Percentiles rank a stretch among this genome's conserved stretches.
phyloP scores from a whole-genome alignment of 1,140 invertebrate species.

The Lepidurus arcticus region DNA sequence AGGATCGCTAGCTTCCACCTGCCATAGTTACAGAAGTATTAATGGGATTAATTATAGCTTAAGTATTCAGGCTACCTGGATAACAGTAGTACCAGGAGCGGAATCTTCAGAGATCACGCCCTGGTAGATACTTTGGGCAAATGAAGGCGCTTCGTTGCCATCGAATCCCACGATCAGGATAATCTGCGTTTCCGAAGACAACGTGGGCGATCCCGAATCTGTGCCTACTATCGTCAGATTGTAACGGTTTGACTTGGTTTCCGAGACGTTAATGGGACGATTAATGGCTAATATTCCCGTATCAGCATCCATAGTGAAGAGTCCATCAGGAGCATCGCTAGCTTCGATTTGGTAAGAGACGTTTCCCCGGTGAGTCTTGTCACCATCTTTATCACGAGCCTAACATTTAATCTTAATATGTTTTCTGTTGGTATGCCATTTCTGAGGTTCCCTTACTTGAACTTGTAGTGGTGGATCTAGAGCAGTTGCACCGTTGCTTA shows the following conservation, averaged over 20 bases:
- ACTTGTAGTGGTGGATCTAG: constrained; percentile 71
- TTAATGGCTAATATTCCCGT: constrained; percentile 46
- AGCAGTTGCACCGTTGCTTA: constrained; percentile 61
- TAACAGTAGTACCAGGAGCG: constrained; percentile 59
- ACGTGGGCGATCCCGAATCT: constrained; percentile 57
- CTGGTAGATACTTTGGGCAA: constrained; percentile 47
- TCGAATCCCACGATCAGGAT: constrained; percentile 65
- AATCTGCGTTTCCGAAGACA: constrained; percentile 59
- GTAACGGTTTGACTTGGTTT: constrained; percentile 26
- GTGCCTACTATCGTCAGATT: constrained; percentile 57
- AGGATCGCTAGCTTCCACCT: constrained; percentile 59
- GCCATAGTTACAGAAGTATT: background rate
- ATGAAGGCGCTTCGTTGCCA: constrained; percentile 68
- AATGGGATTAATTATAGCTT: background rate
- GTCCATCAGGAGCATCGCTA: constrained; percentile 54
- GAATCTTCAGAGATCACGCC: constrained; percentile 66
- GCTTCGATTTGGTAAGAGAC: constrained; percentile 61
- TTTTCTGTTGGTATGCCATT: background rate
- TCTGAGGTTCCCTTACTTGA: constrained; percentile 41
- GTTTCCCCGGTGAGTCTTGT: constrained; percentile 51
- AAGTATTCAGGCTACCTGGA: constrained; percentile 48
- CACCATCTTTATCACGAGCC: constrained; percentile 64
- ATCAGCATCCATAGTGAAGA: constrained; percentile 56
- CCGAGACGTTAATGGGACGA: constrained; percentile 33
- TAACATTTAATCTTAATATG: constrained; percentile 39